Evolutionary conservation across 2,113 vertebrate genomes (phyloP).

Genomic region (Phalacrocorax aristotelis): DNA sequence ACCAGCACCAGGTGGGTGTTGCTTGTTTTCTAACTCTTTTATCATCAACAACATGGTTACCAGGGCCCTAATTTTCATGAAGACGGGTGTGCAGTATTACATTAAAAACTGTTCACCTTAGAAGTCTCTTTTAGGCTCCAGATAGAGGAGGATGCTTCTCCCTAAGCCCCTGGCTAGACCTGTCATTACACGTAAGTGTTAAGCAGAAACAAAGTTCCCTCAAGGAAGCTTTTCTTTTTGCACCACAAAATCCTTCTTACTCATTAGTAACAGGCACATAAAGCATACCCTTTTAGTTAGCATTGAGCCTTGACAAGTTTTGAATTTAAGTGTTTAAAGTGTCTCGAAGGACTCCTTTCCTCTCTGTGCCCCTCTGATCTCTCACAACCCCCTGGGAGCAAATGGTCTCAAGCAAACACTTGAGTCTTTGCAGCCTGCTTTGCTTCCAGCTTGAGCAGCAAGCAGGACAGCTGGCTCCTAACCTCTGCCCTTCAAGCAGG

Average conservation of each 20-base stretch:
- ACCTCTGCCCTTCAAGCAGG: background rate
- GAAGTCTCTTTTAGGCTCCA: background rate
- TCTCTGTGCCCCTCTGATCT: background rate
- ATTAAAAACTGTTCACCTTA: background rate
- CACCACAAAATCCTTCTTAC: background rate
- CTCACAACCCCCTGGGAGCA: background rate
- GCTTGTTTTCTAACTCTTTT: background rate
- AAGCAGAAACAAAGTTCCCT: background rate
- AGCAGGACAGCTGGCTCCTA: slow-evolving; percentile 26
- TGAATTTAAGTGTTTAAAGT: background rate
- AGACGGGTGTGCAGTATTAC: background rate
- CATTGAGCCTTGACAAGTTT: background rate
- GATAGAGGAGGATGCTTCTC: background rate
- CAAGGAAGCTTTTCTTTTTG: background rate
- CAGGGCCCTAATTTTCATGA: background rate
- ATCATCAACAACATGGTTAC: too few species aligned
- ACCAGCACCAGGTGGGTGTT: background rate
- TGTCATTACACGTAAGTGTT: background rate
- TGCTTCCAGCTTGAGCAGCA: slow-evolving; percentile 9
- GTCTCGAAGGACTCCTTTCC: background rate
- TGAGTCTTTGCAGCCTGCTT: background rate
- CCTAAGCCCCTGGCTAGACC: background rate
- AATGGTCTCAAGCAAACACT: background rate
- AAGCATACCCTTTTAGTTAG: background rate
- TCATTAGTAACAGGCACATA: background rate